Evolutionary conservation across 2,888 invertebrate species (phyloP), one percentile per base, ranked within the genome.

Genomic region (Drosophila suboccidentalis): DNA sequence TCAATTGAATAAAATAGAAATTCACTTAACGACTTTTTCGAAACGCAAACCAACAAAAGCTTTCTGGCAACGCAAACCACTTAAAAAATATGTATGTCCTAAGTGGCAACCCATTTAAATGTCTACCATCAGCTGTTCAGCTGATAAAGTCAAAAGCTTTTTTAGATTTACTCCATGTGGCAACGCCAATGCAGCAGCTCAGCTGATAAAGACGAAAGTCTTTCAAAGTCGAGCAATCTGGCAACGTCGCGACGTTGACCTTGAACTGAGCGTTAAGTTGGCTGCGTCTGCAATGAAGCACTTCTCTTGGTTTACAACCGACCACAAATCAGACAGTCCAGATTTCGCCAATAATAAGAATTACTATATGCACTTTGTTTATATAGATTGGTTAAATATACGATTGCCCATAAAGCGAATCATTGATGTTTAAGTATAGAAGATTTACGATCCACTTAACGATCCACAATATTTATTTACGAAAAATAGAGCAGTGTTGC

Each of bases 381-480:
- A 63, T 44, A 53, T 36, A 43, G 78, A 76, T 76, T 47, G 73
- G 17, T 6, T 51, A 10, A 13, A 70, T 76, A 68, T 76, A 70
- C 59, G 74, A 47, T 26, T 19, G 64, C 11, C 51, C 17, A 47
- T 59, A 72, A 63, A 53, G 36, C 11, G 3, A 58, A 29, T 29
- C 44, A 54, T 38, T 55, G 55, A 29, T 62, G 47, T 54, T 46
- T 34, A 39, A 9, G 44, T 29, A 51, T n/a, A 36, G n/a, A 9
- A 53, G 51, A 76, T 76, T 76, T 76, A 76, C 38, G 70, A 36
- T 26, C 55, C 51, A 69, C 59, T 76, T 62, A 58, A 50, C 8
- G 19, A 8, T 50, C 10, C 1, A 6, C 10, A 19, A 32, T 63
- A 39, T 71, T 76, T 76, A 68, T 60, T 57, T 71, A 44, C 58